A percentile compares a stretch with the other conserved stretches of the same genome.
Evolutionary conservation across 2,888 invertebrate species (phyloP).

Genomic region (Ornithoptera priamus): DNA sequence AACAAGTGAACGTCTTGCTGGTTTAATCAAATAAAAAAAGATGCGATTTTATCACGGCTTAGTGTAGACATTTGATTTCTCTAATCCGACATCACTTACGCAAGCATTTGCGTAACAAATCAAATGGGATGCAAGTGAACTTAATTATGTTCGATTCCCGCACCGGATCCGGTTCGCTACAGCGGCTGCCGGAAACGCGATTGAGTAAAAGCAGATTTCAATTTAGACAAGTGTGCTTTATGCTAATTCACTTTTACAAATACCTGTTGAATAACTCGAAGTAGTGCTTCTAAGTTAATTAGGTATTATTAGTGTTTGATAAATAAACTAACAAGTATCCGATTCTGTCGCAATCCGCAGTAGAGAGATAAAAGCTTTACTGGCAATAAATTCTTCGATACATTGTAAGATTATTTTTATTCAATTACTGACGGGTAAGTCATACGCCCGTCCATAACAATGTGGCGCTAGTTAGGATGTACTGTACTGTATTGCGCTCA

Average conservation of each 20-base stretch:
- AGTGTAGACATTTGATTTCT: not conserved
- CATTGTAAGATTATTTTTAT: too few species aligned
- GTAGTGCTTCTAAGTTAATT: not conserved
- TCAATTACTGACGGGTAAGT: too few species aligned
- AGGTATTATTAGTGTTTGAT: not conserved
- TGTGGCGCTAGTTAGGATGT: too few species aligned
- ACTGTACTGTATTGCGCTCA: too few species aligned
- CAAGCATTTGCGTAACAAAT: slow-evolving; percentile 3
- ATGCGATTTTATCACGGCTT: too few species aligned
- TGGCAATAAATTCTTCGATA: too few species aligned
- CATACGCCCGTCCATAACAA: too few species aligned
- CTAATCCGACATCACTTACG: not conserved
- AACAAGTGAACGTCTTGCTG: too few species aligned
- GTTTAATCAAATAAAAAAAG: too few species aligned
- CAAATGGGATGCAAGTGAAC: slow-evolving; percentile 3
- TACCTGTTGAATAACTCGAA: not conserved
- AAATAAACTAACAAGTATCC: not conserved
- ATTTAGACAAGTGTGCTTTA: slow-evolving; percentile 12
- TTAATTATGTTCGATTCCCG: not conserved
- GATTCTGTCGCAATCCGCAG: too few species aligned
- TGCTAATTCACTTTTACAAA: not conserved
- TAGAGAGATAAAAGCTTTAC: not conserved
- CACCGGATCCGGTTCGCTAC: slow-evolving; percentile 8
- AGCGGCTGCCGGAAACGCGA: not conserved
- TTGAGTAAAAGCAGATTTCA: slow-evolving; percentile 6